Conservation (phyloP, 1,140 invertebrate genomes). For the Cydia strobilella region DNA sequence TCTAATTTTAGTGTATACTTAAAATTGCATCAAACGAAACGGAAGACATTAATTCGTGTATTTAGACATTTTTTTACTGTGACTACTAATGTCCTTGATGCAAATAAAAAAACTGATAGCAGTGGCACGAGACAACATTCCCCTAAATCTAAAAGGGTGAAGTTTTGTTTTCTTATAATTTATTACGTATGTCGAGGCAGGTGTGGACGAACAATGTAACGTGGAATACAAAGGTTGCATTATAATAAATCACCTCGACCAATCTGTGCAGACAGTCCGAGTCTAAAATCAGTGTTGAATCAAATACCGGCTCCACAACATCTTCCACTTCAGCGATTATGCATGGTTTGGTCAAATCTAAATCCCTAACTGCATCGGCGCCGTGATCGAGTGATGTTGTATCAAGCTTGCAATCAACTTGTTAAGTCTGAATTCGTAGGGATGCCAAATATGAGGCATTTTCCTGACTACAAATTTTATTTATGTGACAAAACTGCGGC, state of each 20-base stretch:
- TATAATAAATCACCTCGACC: slow-evolving; percentile 28
- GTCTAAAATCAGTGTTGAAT: slow-evolving; percentile 15
- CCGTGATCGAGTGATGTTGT: neutral
- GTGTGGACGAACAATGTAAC: slow-evolving; percentile 48
- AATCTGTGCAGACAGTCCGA: slow-evolving; percentile 28
- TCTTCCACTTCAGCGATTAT: slow-evolving; percentile 25
- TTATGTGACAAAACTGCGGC: too few species aligned
- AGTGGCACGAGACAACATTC: slow-evolving; percentile 62
- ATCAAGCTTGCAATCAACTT: neutral
- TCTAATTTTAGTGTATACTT: slow-evolving; percentile 53
- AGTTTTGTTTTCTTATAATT: slow-evolving; percentile 68
- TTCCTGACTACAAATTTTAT: neutral
- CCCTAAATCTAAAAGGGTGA: slow-evolving; percentile 58
- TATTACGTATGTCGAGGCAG: slow-evolving; percentile 67
- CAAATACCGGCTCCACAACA: slow-evolving; percentile 6
- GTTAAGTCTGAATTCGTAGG: neutral
- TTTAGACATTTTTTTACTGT: slow-evolving; percentile 32
- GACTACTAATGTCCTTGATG: neutral
- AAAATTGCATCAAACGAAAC: slow-evolving; percentile 41
- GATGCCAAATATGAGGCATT: neutral
- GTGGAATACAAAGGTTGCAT: slow-evolving; percentile 39
- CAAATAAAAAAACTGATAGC: slow-evolving; percentile 20
- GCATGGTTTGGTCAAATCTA: slow-evolving; percentile 22
- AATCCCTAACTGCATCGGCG: neutral
- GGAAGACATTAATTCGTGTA: slow-evolving; percentile 50